A percentile compares a stretch with the other conserved stretches of the same genome.
Evolutionary conservation across 2,888 invertebrate genomes (phyloP).

Genomic region (Griposia aprilina): DNA sequence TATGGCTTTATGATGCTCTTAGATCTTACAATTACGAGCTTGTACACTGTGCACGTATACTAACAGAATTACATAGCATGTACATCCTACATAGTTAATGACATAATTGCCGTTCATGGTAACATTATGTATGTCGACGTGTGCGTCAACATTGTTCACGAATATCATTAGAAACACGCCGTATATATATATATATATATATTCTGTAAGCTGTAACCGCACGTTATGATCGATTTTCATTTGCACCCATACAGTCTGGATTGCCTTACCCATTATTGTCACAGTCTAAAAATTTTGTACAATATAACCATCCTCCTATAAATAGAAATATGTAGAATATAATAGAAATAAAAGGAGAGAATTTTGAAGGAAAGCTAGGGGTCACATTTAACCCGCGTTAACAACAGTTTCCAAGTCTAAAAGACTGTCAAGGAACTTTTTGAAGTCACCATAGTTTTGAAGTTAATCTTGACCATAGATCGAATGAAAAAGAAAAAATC

Average conservation of each 20-base stretch:
- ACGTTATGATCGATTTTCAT: conserved; percentile 13
- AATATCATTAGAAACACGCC: conserved; percentile 32
- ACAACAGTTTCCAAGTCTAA: background rate
- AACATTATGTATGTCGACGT: conserved; percentile 23
- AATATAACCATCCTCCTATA: background rate
- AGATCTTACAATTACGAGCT: background rate
- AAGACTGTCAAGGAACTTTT: background rate
- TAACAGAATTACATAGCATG: background rate
- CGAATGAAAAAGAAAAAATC: background rate
- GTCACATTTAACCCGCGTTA: background rate
- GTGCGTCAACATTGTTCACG: conserved; percentile 38
- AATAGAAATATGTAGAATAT: no score
- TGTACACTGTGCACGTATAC: background rate
- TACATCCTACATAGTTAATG: conserved; percentile 21
- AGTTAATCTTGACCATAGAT: background rate
- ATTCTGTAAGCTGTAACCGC: conserved; percentile 2
- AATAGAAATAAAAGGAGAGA: background rate
- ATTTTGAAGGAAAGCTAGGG: background rate
- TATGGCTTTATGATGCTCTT: background rate
- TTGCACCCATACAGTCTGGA: background rate
- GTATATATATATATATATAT: conserved; percentile 1
- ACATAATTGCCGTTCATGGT: conserved; percentile 30
- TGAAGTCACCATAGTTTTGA: background rate
- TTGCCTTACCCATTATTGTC: background rate
- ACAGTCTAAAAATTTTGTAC: background rate